These are phyloP conservation scores for Pediacus dermestoides DNA, from an alignment of 2,888 invertebrate species.

Conservation along the genomic window DNA sequence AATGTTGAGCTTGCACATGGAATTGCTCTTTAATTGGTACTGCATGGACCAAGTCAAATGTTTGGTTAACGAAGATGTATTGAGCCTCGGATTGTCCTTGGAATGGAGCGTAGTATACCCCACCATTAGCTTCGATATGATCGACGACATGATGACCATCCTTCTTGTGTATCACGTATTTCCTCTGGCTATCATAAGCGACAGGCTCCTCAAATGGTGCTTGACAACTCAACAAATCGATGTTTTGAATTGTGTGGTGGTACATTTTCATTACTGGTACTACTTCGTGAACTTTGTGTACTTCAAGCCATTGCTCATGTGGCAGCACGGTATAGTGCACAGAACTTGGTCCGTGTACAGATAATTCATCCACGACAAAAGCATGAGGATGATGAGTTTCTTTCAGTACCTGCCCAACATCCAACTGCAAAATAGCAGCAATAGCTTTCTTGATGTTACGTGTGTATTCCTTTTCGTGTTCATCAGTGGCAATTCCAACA, in stretches of 20 bases:
- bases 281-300: slow-evolving; percentile 41
- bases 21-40: slow-evolving; percentile 26
- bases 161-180: slow-evolving; percentile 26
- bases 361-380: slow-evolving; percentile 42
- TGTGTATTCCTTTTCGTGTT: slow-evolving; percentile 43
- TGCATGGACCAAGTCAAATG: slow-evolving; percentile 33
- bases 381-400: slow-evolving; percentile 30
- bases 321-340: slow-evolving; percentile 41
- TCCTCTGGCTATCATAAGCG: slow-evolving; percentile 30
- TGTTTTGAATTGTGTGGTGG: slow-evolving; percentile 33
- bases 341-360: slow-evolving; percentile 44
- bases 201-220: slow-evolving; percentile 36
- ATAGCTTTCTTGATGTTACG: slow-evolving; percentile 49
- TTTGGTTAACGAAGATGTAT: slow-evolving; percentile 47
- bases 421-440: slow-evolving; percentile 47
- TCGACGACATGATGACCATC: slow-evolving; percentile 27
- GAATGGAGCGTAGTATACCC: slow-evolving; percentile 33
- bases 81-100: slow-evolving; percentile 40
- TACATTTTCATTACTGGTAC: slow-evolving; percentile 36
- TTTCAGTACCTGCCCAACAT: slow-evolving; percentile 33
- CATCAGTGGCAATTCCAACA: slow-evolving; percentile 36
- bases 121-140: slow-evolving; percentile 31
- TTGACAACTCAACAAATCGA: slow-evolving; percentile 35
- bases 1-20: slow-evolving; percentile 20
- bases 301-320: slow-evolving; percentile 32